Conservation (phyloP, 1,140 invertebrate genomes). For the Mya arenaria region DNA sequence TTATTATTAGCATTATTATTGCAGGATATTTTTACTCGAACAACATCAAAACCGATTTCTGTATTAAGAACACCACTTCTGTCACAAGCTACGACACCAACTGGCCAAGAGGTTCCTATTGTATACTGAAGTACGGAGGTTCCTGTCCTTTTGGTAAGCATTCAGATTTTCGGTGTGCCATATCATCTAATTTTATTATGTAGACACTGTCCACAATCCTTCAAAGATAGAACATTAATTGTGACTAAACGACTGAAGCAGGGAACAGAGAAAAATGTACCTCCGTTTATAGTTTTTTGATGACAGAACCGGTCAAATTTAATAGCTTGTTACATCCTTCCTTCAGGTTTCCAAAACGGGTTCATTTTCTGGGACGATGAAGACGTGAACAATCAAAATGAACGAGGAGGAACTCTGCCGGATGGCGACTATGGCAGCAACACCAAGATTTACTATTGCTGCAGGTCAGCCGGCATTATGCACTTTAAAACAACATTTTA, state of each 20-base stretch:
- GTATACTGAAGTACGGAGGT: not conserved
- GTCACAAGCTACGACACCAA: not conserved
- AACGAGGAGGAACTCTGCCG: slow-evolving; percentile 46
- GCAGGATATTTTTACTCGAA: not conserved
- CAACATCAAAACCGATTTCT: slow-evolving; percentile 9
- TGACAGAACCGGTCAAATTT: not conserved
- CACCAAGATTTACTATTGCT: slow-evolving; percentile 64
- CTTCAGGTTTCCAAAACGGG: slow-evolving; percentile 59
- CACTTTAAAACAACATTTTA: too few relatives aligned
- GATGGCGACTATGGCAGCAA: slow-evolving; percentile 58
- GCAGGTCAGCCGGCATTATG: too few relatives aligned
- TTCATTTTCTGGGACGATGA: slow-evolving; percentile 61
- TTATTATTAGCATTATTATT: too few relatives aligned
- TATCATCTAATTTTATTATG: not conserved
- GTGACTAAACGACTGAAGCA: not conserved
- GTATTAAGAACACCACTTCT: not conserved
- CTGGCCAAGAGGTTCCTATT: not conserved
- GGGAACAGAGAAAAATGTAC: not conserved
- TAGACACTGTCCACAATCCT: not conserved
- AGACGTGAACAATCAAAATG: slow-evolving; percentile 38
- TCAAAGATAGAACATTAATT: not conserved
- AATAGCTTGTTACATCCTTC: not conserved
- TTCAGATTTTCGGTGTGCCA: not conserved
- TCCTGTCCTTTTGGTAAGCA: slow-evolving; percentile 4
- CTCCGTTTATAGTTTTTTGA: not conserved